These are phyloP conservation scores for Pheosia gnoma DNA, from an alignment of 2,888 invertebrate species.

Conservation along the genomic window DNA sequence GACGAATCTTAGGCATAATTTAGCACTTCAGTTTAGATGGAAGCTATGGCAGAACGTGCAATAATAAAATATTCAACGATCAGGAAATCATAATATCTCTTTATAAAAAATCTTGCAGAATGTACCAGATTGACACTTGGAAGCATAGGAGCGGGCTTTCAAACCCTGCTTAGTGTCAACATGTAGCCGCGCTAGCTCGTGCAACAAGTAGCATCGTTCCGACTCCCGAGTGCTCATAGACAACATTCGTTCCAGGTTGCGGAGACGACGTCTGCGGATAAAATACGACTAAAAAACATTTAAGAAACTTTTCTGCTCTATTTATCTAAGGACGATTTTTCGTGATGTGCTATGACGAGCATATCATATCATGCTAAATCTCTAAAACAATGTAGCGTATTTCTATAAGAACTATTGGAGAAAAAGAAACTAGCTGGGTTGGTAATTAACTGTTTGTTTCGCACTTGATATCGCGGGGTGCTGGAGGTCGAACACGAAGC, in stretches of 20 bases:
- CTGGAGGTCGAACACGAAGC: constrained; percentile 62
- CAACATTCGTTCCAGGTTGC: constrained; percentile 60
- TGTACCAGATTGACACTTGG: constrained; percentile 71
- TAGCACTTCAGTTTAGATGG: too few relatives aligned
- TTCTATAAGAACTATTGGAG: too few relatives aligned
- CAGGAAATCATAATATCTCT: neutral
- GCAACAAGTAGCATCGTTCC: constrained; percentile 72
- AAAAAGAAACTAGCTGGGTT: neutral
- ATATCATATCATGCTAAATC: too few relatives aligned
- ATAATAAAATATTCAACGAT: too few relatives aligned
- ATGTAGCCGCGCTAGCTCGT: constrained; percentile 70
- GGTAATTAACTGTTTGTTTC: neutral
- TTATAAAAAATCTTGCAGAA: neutral
- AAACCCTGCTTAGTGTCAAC: constrained; percentile 67
- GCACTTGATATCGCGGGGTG: constrained; percentile 69
- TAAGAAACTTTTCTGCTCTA: too few relatives aligned
- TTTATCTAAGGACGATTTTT: too few relatives aligned
- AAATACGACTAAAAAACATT: neutral
- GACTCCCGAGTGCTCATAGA: constrained; percentile 56
- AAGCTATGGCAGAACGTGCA: too few relatives aligned
- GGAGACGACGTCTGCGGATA: constrained; percentile 45
- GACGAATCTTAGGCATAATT: too few relatives aligned
- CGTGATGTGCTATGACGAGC: too few relatives aligned
- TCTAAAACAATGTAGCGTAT: neutral
- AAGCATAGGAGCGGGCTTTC: constrained; percentile 64